Conservation (phyloP, 2,888 invertebrate species). For the Hipparchia sbordonii region DNA sequence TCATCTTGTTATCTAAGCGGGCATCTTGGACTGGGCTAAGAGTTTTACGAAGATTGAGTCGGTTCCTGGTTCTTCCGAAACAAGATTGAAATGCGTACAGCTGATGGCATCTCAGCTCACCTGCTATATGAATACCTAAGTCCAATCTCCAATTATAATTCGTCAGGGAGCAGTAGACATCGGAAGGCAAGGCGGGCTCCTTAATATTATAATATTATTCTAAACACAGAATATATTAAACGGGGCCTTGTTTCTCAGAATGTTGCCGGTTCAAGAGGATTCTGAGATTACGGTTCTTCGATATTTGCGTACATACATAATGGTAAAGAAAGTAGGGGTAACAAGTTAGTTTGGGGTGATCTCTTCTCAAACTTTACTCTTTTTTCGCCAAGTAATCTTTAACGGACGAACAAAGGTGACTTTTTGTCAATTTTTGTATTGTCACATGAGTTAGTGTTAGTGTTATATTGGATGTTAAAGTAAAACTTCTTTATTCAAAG, state of each 20-base stretch:
- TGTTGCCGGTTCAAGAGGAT: constrained; percentile 41
- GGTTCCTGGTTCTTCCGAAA: neutral
- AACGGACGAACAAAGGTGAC: no score
- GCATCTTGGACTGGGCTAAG: no score
- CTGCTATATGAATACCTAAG: constrained; percentile 42
- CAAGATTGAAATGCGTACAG: neutral
- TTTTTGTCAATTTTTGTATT: no score
- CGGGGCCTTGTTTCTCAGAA: constrained; percentile 49
- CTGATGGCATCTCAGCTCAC: constrained; percentile 30
- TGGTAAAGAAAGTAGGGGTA: neutral
- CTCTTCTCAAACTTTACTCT: neutral
- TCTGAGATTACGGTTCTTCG: constrained; percentile 20
- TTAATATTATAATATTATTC: constrained; percentile 81
- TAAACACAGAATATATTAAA: constrained; percentile 78
- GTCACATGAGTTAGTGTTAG: no score
- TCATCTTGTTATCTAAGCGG: no score
- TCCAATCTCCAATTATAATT: constrained; percentile 74
- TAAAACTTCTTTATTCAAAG: no score
- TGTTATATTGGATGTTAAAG: no score
- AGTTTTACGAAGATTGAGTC: neutral
- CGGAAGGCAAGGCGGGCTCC: constrained; percentile 56
- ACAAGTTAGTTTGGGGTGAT: neutral
- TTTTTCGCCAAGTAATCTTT: no score
- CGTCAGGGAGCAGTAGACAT: constrained; percentile 47
- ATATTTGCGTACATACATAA: constrained; percentile 11